Evolutionary conservation across 2,113 vertebrate genomes (phyloP).

Genomic region (Thomomys bottae): DNA sequence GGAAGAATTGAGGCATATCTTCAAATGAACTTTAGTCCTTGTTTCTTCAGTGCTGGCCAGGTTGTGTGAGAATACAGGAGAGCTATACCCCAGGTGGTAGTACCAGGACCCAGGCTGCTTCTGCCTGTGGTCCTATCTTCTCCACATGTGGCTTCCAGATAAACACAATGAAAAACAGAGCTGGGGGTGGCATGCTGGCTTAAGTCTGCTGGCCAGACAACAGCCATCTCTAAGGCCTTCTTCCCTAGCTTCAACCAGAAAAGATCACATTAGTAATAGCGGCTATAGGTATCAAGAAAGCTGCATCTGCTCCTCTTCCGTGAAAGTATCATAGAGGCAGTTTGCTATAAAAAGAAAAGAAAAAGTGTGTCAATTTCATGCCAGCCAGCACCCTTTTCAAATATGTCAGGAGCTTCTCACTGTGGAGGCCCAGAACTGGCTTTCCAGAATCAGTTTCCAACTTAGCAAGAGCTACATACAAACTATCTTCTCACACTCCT

Average conservation of each 20-base stretch:
- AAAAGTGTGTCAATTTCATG: background rate
- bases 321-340: background rate
- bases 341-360: conserved; percentile 11
- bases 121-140: background rate
- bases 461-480: background rate
- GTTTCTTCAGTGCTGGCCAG: background rate
- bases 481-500: background rate
- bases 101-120: too few species aligned
- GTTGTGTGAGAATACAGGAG: background rate
- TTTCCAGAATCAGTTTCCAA: conserved; percentile 1
- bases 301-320: background rate
- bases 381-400: background rate
- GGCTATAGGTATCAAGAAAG: background rate
- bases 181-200: background rate
- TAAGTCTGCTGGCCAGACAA: background rate
- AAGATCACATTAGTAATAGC: too few species aligned
- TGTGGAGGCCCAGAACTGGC: background rate
- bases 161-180: background rate
- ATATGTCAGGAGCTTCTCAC: conserved; percentile 32
- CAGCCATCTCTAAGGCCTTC: background rate
- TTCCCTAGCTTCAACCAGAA: background rate
- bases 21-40: background rate
- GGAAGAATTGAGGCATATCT: background rate
- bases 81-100: background rate
- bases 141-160: background rate